Conservation (phyloP, 1,140 invertebrate genomes). For the Cydia splendana region DNA sequence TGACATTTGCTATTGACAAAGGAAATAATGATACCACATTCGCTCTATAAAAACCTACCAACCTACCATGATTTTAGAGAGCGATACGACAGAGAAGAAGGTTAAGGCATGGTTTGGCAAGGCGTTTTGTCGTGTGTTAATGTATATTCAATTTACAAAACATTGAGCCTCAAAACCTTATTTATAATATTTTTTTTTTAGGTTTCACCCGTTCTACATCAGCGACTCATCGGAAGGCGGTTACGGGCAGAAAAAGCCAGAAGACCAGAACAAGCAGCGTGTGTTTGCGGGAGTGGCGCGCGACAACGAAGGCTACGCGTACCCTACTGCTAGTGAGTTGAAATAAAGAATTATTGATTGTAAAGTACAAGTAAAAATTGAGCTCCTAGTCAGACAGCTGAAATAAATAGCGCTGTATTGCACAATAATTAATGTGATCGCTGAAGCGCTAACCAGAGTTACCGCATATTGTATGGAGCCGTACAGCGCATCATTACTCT, state of each 20-base stretch:
- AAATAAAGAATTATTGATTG: neutral
- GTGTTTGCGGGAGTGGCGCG: slow-evolving; percentile 91
- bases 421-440: no score
- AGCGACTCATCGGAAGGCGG: slow-evolving; percentile 92
- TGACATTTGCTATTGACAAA: slow-evolving; percentile 7
- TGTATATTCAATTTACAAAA: no score
- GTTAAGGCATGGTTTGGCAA: no score
- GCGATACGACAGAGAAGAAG: no score
- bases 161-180: no score
- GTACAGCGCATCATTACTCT: no score
- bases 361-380: no score
- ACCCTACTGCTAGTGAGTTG: slow-evolving; percentile 85
- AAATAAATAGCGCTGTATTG: no score
- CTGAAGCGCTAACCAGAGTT: no score
- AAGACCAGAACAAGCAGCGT: slow-evolving; percentile 84
- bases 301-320: slow-evolving; percentile 87
- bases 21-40: neutral
- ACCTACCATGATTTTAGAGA: neutral
- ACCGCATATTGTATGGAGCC: no score
- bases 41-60: neutral
- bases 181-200: slow-evolving; percentile 48
- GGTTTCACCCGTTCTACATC: slow-evolving; percentile 97
- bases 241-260: slow-evolving; percentile 86
- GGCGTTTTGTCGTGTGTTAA: no score
- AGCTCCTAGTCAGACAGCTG: no score